A percentile compares a stretch with the other conserved stretches of the same genome.
These are phyloP conservation scores for Argyresthia albistria DNA, from an alignment of 2,888 invertebrate genomes.

Conservation along the genomic window DNA sequence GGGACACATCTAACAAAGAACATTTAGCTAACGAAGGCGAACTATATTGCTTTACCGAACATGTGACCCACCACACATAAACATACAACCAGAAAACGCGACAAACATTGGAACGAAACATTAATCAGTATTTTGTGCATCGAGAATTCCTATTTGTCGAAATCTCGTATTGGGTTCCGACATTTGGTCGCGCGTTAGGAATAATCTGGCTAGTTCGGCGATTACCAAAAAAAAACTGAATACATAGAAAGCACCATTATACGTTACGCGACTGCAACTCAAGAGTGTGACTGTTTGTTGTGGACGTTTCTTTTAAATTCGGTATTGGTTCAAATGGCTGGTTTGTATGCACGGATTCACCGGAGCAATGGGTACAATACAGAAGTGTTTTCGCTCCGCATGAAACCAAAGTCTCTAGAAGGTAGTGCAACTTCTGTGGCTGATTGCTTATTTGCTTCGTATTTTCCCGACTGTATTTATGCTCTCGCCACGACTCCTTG, in stretches of 20 bases:
- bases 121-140: too few species aligned
- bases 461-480: slow-evolving; percentile 78
- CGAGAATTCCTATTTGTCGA: too few species aligned
- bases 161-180: too few species aligned
- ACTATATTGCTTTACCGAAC: slow-evolving; percentile 34
- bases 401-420: not conserved
- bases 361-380: slow-evolving; percentile 5
- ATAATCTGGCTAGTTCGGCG: not conserved
- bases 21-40: slow-evolving; percentile 20
- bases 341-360: slow-evolving; percentile 10
- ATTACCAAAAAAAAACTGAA: slow-evolving; percentile 22
- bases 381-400: slow-evolving; percentile 10
- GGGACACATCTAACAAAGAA: slow-evolving; percentile 17
- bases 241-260: slow-evolving; percentile 54
- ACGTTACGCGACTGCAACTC: slow-evolving; percentile 49
- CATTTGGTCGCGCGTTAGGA: not conserved
- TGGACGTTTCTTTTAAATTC: slow-evolving; percentile 46
- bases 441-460: slow-evolving; percentile 49
- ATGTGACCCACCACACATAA: not conserved
- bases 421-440: slow-evolving; percentile 3
- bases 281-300: slow-evolving; percentile 18
- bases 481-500: slow-evolving; percentile 87
- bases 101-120: too few species aligned
- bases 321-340: slow-evolving; percentile 36
- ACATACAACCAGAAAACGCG: too few species aligned